Percentiles rank a stretch among this genome's conserved stretches.
Conservation (phyloP, 2,113 vertebrate genomes). For the Callorhinus ursinus region DNA sequence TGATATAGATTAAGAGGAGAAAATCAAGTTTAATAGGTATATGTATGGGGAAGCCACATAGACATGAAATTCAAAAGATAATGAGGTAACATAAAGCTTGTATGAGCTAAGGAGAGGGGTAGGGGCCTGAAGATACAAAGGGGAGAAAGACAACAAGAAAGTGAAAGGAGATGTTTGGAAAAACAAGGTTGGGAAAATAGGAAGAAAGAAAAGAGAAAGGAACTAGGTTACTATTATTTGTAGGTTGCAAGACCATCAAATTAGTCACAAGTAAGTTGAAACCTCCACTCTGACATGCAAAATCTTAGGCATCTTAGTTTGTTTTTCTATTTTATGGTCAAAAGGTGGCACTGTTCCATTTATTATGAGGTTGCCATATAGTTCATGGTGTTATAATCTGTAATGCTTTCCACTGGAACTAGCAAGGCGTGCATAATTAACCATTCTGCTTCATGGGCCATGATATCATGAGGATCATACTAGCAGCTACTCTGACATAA, state of each 20-base stretch:
- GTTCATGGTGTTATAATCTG: fast-evolving
- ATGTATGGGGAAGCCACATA: neutral
- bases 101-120: neutral
- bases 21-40: neutral
- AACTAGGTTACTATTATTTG: constrained; percentile 12
- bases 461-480: constrained; percentile 60
- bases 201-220: neutral
- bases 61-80: neutral
- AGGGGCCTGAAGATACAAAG: neutral
- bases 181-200: neutral
- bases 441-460: constrained; percentile 66
- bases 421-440: constrained; percentile 79
- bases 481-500: constrained; percentile 74
- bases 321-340: constrained; percentile 53
- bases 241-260: constrained; percentile 48
- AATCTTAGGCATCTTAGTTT: neutral
- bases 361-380: constrained; percentile 54
- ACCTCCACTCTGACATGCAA: neutral
- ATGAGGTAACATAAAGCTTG: neutral
- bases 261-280: constrained; percentile 7
- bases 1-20: neutral
- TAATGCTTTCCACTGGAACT: constrained; percentile 66
- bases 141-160: neutral
- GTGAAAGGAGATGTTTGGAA: neutral
- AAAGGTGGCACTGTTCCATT: constrained; percentile 88